Conservation (phyloP, 2,888 invertebrate species). For the Labia minor region DNA sequence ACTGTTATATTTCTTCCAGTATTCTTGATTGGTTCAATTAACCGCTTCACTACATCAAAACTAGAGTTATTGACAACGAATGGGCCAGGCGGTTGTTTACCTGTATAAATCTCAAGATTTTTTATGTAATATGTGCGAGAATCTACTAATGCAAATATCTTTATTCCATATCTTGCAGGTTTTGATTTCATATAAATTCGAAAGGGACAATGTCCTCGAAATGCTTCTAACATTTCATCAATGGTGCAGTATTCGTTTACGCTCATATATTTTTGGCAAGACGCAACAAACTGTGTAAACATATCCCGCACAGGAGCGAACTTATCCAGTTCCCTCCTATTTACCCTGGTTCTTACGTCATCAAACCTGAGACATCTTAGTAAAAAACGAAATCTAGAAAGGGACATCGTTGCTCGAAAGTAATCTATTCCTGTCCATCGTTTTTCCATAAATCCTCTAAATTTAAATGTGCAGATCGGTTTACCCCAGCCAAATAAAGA, state of each 20-base stretch:
- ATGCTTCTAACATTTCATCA: constrained; percentile 19
- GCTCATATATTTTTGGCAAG: neutral
- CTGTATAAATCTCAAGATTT: constrained; percentile 19
- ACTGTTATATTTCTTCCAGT: too few species aligned
- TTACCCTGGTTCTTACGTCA: neutral
- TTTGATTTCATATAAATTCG: constrained; percentile 9
- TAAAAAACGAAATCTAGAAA: constrained; percentile 15
- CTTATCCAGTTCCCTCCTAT: neutral
- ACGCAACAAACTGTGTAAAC: constrained; percentile 14
- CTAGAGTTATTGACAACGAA: neutral
- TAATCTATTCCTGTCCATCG: constrained; percentile 3
- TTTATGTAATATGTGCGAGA: constrained; percentile 14
- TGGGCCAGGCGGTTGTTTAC: constrained; percentile 16
- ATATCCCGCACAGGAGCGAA: constrained; percentile 15
- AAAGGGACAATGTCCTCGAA: constrained; percentile 16
- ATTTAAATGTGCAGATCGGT: neutral
- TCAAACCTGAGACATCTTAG: constrained; percentile 15
- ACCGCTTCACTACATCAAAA: too few species aligned
- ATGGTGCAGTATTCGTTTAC: constrained; percentile 16
- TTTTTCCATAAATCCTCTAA: neutral
- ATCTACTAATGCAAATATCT: constrained; percentile 15
- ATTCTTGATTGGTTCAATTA: too few species aligned
- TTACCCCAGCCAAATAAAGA: constrained; percentile 5
- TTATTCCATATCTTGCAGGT: constrained; percentile 18
- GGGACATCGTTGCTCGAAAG: neutral